Conservation (phyloP, 2,888 invertebrate genomes). For the Resseliella maxima region DNA sequence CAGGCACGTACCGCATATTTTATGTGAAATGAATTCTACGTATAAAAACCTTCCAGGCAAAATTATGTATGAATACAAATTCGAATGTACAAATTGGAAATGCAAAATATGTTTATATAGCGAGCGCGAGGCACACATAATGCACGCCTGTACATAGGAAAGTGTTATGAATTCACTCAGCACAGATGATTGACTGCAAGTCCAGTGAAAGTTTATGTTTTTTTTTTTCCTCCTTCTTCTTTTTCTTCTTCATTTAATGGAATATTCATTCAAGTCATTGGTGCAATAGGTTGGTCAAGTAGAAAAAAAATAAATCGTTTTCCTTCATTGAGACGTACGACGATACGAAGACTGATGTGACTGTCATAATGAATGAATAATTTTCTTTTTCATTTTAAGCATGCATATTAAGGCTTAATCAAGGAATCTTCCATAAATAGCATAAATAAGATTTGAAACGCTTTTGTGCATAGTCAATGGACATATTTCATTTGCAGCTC, state of each 20-base stretch:
- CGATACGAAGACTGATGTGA: no score
- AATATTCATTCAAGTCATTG: conserved; percentile 15
- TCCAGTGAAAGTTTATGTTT: conserved; percentile 43
- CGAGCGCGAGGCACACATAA: not conserved
- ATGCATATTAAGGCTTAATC: no score
- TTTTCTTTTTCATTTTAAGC: no score
- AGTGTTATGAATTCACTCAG: conserved; percentile 6
- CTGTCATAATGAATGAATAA: no score
- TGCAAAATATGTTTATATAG: not conserved
- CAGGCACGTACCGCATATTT: conserved; percentile 20
- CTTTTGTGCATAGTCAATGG: no score
- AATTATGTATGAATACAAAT: not conserved
- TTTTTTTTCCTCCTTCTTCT: not conserved
- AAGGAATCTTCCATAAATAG: no score
- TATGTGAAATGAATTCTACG: not conserved
- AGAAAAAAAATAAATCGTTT: no score
- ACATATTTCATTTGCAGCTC: no score
- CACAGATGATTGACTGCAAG: conserved; percentile 27
- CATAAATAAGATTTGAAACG: no score
- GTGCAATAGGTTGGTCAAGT: no score
- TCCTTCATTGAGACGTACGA: not conserved
- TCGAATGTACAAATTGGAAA: conserved; percentile 16
- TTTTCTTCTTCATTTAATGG: not conserved
- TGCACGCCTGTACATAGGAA: conserved; percentile 18
- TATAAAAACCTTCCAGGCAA: not conserved